These are phyloP conservation scores for Acrobasis consociella DNA, from an alignment of 2,888 invertebrate species.

Conservation along the genomic window DNA sequence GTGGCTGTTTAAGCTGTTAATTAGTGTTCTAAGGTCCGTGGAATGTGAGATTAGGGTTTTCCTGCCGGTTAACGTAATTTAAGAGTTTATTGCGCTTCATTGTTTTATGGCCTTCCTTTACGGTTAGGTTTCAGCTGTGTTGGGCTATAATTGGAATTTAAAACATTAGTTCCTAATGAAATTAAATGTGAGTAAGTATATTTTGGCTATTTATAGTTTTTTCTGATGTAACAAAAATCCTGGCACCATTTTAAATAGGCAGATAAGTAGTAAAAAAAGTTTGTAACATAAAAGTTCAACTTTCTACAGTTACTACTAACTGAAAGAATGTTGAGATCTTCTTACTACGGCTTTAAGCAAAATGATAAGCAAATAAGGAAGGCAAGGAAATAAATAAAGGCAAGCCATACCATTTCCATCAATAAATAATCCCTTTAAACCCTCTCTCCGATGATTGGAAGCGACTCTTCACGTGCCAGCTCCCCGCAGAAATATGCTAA, in stretches of 20 bases:
- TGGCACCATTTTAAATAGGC: too few species aligned
- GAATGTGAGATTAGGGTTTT: constrained; percentile 53
- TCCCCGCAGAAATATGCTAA: not conserved
- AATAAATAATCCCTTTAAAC: constrained; percentile 13
- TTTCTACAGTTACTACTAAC: too few species aligned
- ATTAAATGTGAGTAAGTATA: not conserved
- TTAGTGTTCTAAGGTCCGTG: constrained; percentile 64
- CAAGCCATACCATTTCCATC: not conserved
- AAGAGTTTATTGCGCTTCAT: constrained; percentile 63
- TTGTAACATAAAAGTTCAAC: too few species aligned
- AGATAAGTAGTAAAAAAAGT: too few species aligned
- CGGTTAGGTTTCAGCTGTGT: constrained; percentile 30
- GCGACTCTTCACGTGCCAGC: not conserved
- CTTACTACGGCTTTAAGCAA: too few species aligned
- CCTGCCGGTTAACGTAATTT: constrained; percentile 57
- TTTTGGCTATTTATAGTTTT: too few species aligned
- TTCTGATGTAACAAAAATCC: too few species aligned
- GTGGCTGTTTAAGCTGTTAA: constrained; percentile 73
- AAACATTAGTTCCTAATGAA: constrained; percentile 3
- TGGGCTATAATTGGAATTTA: constrained; percentile 8
- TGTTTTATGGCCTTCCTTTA: constrained; percentile 54
- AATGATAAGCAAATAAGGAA: too few species aligned
- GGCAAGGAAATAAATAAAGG: not conserved
- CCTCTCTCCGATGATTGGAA: constrained; percentile 14
- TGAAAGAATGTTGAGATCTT: too few species aligned